A percentile compares a stretch with the other conserved stretches of the same genome.
These are phyloP conservation scores for Leucoraja ocellata DNA, from an alignment of 2,797 vertebrate species.

Conservation along the genomic window DNA sequence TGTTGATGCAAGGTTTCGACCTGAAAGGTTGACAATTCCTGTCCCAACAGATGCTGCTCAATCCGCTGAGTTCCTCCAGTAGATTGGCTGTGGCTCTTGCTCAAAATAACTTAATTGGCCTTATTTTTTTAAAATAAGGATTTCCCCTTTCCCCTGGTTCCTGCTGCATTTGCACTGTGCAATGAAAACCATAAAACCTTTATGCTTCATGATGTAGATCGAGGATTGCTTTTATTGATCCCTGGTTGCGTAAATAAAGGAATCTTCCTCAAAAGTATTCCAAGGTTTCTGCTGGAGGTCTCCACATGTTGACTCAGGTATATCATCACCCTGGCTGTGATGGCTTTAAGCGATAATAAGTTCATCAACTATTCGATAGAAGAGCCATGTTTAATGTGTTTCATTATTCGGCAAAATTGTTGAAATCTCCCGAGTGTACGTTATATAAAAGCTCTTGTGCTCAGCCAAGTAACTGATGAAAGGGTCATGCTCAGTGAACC, in stretches of 20 bases:
- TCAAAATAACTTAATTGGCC: neutral
- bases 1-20: no score
- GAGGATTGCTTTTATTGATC: neutral
- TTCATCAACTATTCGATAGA: conserved; percentile 5
- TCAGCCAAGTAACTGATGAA: conserved; percentile 29
- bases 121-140: neutral
- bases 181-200: neutral
- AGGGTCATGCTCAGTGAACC: neutral
- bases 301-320: neutral
- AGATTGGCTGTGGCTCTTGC: neutral
- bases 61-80: no score
- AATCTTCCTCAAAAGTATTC: neutral
- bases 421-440: neutral
- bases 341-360: neutral
- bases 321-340: neutral
- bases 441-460: neutral
- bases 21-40: no score
- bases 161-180: neutral
- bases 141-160: neutral
- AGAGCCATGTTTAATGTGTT: neutral
- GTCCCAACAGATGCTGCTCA: no score
- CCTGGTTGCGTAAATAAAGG: neutral
- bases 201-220: neutral
- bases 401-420: conserved; percentile 4
- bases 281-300: no score